Evolutionary conservation across 2,797 vertebrate genomes (phyloP).

Genomic region (Ctenochaetus hawaiiensis): DNA sequence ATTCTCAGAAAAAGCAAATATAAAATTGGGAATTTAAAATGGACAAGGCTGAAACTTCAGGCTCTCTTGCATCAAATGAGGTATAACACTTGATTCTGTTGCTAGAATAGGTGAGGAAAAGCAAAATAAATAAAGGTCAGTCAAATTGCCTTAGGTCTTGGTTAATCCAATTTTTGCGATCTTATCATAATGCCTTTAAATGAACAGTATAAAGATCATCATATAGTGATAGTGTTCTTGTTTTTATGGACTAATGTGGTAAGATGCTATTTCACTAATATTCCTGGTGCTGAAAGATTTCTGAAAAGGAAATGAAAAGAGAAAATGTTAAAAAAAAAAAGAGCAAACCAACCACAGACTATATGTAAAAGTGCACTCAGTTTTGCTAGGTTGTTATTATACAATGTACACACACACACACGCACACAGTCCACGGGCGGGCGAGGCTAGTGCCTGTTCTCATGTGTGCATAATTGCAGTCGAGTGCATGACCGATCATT

Average conservation of each 20-base stretch:
- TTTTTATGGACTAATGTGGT: not conserved
- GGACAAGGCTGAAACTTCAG: no score
- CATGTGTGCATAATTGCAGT: conserved; percentile 13
- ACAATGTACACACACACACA: not conserved
- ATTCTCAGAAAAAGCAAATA: no score
- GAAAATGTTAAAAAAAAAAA: not conserved
- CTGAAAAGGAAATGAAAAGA: no score
- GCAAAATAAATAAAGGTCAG: no score
- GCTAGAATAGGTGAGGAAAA: no score
- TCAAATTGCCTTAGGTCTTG: no score
- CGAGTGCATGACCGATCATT: conserved; percentile 42
- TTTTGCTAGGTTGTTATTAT: conserved; percentile 7
- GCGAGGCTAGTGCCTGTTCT: not conserved
- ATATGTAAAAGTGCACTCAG: not conserved
- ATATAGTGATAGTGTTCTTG: not conserved
- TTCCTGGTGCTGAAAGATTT: not conserved
- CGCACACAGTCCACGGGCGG: not conserved
- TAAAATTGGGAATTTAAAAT: no score
- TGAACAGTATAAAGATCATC: not conserved
- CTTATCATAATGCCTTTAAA: not conserved
- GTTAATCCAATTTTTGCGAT: not conserved
- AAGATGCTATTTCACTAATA: not conserved
- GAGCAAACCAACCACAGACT: not conserved
- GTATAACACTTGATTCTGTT: no score
- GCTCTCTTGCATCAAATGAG: no score